Evolutionary conservation across 2,113 vertebrate species (phyloP), one percentile per base, ranked within the genome.

Genomic region (Theristicus caerulescens): DNA sequence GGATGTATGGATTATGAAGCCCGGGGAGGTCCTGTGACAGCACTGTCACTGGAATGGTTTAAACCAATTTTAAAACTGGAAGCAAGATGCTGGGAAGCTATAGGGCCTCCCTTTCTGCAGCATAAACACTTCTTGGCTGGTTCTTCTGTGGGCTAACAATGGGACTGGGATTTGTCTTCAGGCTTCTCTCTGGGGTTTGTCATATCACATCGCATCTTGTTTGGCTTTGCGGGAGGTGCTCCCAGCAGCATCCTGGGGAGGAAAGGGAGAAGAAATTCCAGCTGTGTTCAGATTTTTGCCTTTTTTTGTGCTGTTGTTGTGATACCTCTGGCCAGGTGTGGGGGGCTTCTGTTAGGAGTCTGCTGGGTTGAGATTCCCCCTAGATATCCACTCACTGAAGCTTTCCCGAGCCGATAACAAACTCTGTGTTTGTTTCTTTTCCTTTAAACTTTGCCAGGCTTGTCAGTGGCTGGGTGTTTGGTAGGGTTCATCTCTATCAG

Each of bases 141-240:
- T 18, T 88, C 58, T 32, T 86, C 13, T 15, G 3, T 66, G 46
- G 27, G n/a, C 18, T 70, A 21, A 54, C 0, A 0, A 21, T 2
- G 4, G 47, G 55, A 13, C 17, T 36, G 55, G 51, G 22, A 27
- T 91, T 91, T 74, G n/a, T 42, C 77, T 65, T 61, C 62, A 61
- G 67, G 46, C 10, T 93, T 64, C 18, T 54, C 22, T 66, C 44
- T 95, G 58, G 0, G 17, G 38, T 92, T 55, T 51, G 55, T 71
- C 62, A 8, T 34, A 47, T 29, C 57, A 24, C 7, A 14, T 5
- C 4, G 2, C 16, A 27, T 58, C 55, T 55, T 19, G 3, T 10
- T 44, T 34, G 2, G 3, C 7, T 61, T 70, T 82, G 44, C 2
- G 13, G 34, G 40, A 86, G 12, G 21, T 16, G 12, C 9, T 91